Percentiles rank a stretch among this genome's conserved stretches.
These are phyloP conservation scores for Lathamus discolor DNA, from an alignment of 2,113 vertebrate genomes.

Conservation along the genomic window DNA sequence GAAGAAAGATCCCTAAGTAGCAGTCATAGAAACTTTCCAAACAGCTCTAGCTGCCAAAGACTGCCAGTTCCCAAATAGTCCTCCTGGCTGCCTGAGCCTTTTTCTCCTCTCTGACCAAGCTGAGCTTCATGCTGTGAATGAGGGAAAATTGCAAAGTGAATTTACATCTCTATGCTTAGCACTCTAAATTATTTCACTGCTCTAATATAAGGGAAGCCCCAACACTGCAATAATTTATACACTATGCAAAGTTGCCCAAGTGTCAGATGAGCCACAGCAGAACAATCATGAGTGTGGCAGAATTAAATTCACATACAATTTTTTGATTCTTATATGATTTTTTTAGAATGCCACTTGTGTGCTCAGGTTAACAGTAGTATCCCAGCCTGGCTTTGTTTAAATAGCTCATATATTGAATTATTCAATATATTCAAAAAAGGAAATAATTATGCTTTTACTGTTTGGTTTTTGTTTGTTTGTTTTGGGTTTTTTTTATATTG, in stretches of 20 bases:
- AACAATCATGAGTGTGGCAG: neutral
- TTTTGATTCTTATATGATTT: neutral
- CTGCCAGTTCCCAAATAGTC: rapidly evolving
- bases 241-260: neutral
- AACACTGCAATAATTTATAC: neutral
- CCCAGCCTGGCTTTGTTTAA: neutral
- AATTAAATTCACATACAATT: neutral
- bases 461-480: neutral
- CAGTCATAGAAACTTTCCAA: neutral
- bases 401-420: neutral
- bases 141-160: neutral
- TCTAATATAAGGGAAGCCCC: neutral
- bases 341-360: neutral
- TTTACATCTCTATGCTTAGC: neutral
- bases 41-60: neutral
- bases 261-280: neutral
- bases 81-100: neutral
- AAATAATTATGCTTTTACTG: neutral
- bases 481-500: neutral
- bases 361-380: neutral
- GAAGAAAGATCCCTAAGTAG: neutral
- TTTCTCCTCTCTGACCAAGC: neutral
- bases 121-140: neutral
- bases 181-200: neutral
- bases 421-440: too few relatives aligned